Percentiles rank a stretch among this genome's conserved stretches.
Evolutionary conservation across 2,888 invertebrate species (phyloP).

Genomic region (Andrena flavipes): DNA sequence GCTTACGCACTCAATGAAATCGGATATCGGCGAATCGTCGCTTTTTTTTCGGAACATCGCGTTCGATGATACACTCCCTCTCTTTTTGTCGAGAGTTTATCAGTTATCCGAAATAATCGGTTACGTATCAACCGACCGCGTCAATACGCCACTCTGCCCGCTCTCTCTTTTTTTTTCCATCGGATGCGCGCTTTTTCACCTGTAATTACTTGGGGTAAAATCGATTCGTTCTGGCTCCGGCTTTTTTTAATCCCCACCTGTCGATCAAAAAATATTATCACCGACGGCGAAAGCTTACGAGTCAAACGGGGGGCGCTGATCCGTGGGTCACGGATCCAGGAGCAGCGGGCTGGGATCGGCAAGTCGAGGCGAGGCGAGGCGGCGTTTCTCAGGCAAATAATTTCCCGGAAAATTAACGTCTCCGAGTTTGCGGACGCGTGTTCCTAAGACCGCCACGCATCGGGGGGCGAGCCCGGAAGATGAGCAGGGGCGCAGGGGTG

Average conservation of each 20-base stretch:
- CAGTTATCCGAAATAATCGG: conserved; percentile 8
- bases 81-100: background rate
- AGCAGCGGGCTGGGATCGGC: background rate
- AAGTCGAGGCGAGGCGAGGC: conserved; percentile 41
- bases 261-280: background rate
- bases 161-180: too few species aligned
- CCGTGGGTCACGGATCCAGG: conserved; percentile 1
- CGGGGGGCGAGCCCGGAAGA: conserved; percentile 60
- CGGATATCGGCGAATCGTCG: conserved; percentile 26
- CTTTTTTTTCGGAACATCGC: conserved; percentile 37
- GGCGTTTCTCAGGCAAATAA: conserved; percentile 76
- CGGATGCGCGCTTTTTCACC: background rate
- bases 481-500: conserved; percentile 58
- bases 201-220: background rate
- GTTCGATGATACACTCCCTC: background rate
- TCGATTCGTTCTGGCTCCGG: background rate
- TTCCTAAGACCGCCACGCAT: conserved; percentile 57
- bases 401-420: conserved; percentile 81
- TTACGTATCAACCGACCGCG: background rate
- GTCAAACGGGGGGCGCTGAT: background rate
- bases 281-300: background rate
- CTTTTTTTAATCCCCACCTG: background rate
- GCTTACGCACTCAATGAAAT: conserved; percentile 42
- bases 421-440: conserved; percentile 65
- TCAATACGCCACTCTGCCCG: background rate